These are phyloP conservation scores for Neria commutata DNA, from an alignment of 2,888 invertebrate genomes.

Conservation along the genomic window DNA sequence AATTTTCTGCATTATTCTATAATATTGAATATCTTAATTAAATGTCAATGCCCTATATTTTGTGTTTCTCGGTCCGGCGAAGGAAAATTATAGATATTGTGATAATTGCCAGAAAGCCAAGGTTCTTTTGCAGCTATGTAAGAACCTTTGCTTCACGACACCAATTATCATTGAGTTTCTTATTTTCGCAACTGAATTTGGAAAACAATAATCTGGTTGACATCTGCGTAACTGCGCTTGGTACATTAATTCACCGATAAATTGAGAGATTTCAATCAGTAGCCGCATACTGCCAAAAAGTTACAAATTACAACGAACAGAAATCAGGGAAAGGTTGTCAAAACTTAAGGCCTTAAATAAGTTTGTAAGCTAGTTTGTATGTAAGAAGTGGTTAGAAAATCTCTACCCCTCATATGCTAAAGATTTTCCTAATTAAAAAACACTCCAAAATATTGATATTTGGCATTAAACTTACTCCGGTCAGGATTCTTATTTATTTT, in stretches of 20 bases:
- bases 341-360: not conserved
- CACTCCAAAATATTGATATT: too few relatives aligned
- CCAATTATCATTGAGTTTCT: constrained; percentile 59
- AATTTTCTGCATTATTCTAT: constrained; percentile 48
- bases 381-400: too few relatives aligned
- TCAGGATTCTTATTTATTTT: too few relatives aligned
- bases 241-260: constrained; percentile 26
- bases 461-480: too few relatives aligned
- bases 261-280: constrained; percentile 49
- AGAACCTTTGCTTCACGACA: constrained; percentile 20
- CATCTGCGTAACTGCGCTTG: constrained; percentile 55
- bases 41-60: constrained; percentile 42
- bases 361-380: too few relatives aligned
- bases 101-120: constrained; percentile 34
- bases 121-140: constrained; percentile 21
- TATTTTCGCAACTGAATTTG: constrained; percentile 59
- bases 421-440: too few relatives aligned
- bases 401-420: too few relatives aligned
- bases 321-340: constrained; percentile 18
- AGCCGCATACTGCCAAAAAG: too few relatives aligned
- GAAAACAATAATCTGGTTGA: constrained; percentile 58
- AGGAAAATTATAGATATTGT: constrained; percentile 41
- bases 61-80: constrained; percentile 34
- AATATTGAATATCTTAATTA: constrained; percentile 58
- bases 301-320: too few relatives aligned